Evolutionary conservation across 2,113 vertebrate species (phyloP).

Genomic region (Nannospalax galili): DNA sequence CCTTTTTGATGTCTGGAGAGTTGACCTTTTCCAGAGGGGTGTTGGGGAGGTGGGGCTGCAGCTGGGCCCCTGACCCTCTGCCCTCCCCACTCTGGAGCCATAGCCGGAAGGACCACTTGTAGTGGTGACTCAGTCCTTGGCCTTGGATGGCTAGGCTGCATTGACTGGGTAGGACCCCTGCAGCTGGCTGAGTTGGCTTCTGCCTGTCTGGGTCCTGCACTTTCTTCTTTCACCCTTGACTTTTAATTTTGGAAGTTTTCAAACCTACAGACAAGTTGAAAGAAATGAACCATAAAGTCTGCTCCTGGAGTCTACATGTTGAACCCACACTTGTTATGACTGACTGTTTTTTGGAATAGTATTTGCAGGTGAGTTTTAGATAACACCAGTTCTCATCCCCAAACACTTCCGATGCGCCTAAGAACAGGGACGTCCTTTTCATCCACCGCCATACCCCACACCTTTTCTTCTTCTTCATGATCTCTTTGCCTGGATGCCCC

Average conservation of each 20-base stretch:
- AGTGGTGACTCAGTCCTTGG: conserved; percentile 46
- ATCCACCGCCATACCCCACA: neutral
- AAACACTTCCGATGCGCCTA: neutral
- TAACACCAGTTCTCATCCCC: neutral
- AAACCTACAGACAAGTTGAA: conserved; percentile 52
- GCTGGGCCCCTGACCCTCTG: conserved; percentile 61
- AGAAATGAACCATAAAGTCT: neutral
- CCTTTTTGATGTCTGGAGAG: conserved; percentile 45
- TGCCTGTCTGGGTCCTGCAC: neutral
- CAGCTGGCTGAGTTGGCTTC: conserved; percentile 36
- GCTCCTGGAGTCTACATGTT: neutral
- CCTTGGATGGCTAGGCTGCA: neutral
- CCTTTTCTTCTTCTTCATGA: neutral
- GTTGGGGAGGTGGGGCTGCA: conserved; percentile 44
- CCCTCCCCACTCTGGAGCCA: neutral
- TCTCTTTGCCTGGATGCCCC: neutral
- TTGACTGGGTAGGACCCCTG: neutral
- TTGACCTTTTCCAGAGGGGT: conserved; percentile 77
- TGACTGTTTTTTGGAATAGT: neutral
- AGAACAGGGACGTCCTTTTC: neutral
- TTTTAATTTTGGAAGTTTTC: conserved; percentile 59
- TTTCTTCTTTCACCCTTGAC: neutral
- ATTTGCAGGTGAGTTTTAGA: neutral
- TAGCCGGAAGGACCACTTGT: conserved; percentile 53
- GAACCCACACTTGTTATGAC: neutral